A percentile compares a stretch with the other conserved stretches of the same genome.
Evolutionary conservation across 2,888 invertebrate genomes (phyloP).

Genomic region (Macrosoma leucophasiata): DNA sequence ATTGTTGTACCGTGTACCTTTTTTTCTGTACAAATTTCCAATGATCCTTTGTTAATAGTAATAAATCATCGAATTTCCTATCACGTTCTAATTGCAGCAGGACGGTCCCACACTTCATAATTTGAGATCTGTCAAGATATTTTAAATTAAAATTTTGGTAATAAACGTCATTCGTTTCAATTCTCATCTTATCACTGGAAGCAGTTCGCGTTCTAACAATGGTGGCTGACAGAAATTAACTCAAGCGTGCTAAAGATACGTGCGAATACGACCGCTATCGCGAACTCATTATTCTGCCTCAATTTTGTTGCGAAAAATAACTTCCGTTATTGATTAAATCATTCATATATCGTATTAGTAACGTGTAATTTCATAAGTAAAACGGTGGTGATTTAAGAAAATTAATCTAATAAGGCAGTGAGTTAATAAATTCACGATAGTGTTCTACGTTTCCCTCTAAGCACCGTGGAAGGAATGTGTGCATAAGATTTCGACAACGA

Average conservation of each 20-base stretch:
- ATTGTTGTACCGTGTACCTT: too few species aligned
- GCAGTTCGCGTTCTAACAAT: too few species aligned
- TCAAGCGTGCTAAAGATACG: too few species aligned
- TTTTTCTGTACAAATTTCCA: too few species aligned
- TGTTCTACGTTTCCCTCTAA: constrained; percentile 52
- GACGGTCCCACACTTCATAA: constrained; percentile 72
- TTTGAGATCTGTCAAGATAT: constrained; percentile 63
- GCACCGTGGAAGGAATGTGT: constrained; percentile 83
- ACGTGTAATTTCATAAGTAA: too few species aligned
- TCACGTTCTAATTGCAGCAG: constrained; percentile 63
- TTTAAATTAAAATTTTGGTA: constrained; percentile 50
- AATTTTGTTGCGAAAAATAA: too few species aligned
- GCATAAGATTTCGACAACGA: constrained; percentile 52
- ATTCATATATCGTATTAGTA: too few species aligned
- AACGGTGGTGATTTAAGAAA: constrained; percentile 10
- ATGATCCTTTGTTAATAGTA: too few species aligned
- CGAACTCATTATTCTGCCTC: too few species aligned
- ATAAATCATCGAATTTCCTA: constrained; percentile 56
- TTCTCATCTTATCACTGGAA: constrained; percentile 49
- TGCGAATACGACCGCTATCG: too few species aligned
- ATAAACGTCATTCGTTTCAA: constrained; percentile 45
- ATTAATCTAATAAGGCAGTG: constrained; percentile 1
- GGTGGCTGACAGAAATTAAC: too few species aligned
- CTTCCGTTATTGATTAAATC: too few species aligned
- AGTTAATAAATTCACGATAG: constrained; percentile 3